A percentile compares a stretch with the other conserved stretches of the same genome.
Conservation (phyloP, 2,888 invertebrate species). For the Listrodromus nycthemerus region DNA sequence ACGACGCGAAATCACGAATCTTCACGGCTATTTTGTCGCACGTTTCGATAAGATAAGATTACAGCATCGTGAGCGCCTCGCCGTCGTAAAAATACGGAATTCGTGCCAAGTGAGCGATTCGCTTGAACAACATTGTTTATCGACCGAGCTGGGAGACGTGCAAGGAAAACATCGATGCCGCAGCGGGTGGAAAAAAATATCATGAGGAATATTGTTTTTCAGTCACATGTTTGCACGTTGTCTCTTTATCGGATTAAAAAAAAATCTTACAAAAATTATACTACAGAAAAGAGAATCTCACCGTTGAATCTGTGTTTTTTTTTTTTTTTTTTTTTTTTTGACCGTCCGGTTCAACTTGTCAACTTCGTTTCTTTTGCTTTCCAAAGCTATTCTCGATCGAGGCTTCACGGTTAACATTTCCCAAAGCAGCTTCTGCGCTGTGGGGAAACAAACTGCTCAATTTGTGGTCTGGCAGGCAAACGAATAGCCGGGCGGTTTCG, state of each 20-base stretch:
- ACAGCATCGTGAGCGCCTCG: slow-evolving; percentile 1
- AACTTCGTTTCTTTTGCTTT: slow-evolving; percentile 7
- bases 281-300: neutral
- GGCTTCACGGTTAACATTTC: slow-evolving; percentile 53
- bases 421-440: slow-evolving; percentile 24
- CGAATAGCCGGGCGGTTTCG: slow-evolving; percentile 76
- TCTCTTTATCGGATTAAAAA: neutral
- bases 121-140: slow-evolving; percentile 8
- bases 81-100: neutral
- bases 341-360: neutral
- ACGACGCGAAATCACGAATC: slow-evolving; percentile 4
- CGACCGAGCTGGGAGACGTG: neutral
- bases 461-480: slow-evolving; percentile 79
- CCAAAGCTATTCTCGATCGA: slow-evolving; percentile 54
- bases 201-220: neutral
- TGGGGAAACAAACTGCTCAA: slow-evolving; percentile 81
- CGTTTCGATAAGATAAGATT: slow-evolving; percentile 9
- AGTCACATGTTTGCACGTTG: neutral
- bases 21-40: neutral
- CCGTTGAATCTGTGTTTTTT: neutral
- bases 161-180: neutral
- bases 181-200: neutral
- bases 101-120: neutral
- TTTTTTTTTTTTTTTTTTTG: neutral
- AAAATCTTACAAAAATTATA: neutral